Evolutionary conservation across 2,113 vertebrate genomes (phyloP), one percentile per base, ranked within the genome.

Genomic region (Edolisoma coerulescens): DNA sequence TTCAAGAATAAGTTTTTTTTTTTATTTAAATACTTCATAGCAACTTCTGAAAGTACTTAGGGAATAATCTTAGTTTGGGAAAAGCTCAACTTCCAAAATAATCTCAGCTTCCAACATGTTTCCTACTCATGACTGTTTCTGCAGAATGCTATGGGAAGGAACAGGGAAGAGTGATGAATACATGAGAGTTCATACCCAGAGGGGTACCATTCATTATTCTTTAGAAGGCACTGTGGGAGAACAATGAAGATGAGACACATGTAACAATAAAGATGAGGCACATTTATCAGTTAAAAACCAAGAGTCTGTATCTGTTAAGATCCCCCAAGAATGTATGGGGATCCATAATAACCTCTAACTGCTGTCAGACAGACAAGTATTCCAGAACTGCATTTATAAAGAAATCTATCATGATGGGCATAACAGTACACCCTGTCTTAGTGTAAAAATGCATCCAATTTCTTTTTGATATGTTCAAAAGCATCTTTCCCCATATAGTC

Each of bases 401-500:
- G n/a, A 92, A 78, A 53, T 24, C 37, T 27, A 53, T 57, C 13
- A 3, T 9, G 33, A 49, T 8, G n/a, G 17, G 16, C 28, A 27
- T 60, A 67, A 45, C 41, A 56, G 18, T 27, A n/a, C 18, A 13
- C 11, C 47, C 21, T 17, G 20, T 75, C 33, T 95, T 96, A 98
- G 67, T 98, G 90, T 90, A 99, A 98, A 95, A 99, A 99, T 10
- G 91, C 74, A 90, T 98, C 98, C 81, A 99, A 70, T 93, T 98
- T 98, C 89, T 96, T 98, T 95, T 96, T 97, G 49, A 98, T 98
- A 95, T 98, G 98, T 10, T 97, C 88, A 75, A 98, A 98, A 23
- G 98, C 91, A 20, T 98, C 97, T 84, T 98, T 98, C 39, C 99
- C 99, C 97, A 99, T 83, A 90, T 99, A 99, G 95, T 99, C 98